Conservation (phyloP, 2,113 vertebrate species). For the Cavia porcellus region DNA sequence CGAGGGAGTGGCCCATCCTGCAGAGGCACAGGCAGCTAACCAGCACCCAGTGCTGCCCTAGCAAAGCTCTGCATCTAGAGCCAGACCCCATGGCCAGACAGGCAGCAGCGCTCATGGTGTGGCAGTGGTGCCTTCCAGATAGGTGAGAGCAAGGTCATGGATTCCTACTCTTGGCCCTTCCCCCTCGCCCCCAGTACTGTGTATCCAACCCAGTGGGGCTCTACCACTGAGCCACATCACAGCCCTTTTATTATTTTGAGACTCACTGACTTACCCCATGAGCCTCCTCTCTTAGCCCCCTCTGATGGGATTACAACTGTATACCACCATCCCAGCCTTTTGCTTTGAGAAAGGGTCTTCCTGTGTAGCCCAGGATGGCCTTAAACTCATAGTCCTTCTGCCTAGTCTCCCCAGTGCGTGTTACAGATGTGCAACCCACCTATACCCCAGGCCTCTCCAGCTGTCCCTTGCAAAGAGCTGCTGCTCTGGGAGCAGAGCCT, state of each 20-base stretch:
- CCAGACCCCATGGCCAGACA: not conserved
- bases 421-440: not conserved
- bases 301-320: not conserved
- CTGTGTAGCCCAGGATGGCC: not conserved
- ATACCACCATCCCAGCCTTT: not conserved
- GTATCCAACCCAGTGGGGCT: not conserved
- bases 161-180: not conserved
- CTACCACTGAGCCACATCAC: not conserved
- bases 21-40: not conserved
- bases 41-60: not conserved
- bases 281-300: not conserved
- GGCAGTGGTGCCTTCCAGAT: no score
- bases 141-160: not conserved
- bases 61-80: not conserved
- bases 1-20: not conserved
- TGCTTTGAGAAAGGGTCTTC: not conserved
- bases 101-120: not conserved
- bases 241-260: not conserved
- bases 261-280: not conserved
- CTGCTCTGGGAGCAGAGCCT: not conserved
- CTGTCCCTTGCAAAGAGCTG: not conserved
- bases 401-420: not conserved
- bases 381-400: not conserved
- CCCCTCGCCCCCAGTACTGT: not conserved
- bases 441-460: not conserved